A percentile compares a stretch with the other conserved stretches of the same genome.
These are phyloP conservation scores for Hypotaenidia okinawae DNA, from an alignment of 2,797 vertebrate genomes.

Conservation along the genomic window DNA sequence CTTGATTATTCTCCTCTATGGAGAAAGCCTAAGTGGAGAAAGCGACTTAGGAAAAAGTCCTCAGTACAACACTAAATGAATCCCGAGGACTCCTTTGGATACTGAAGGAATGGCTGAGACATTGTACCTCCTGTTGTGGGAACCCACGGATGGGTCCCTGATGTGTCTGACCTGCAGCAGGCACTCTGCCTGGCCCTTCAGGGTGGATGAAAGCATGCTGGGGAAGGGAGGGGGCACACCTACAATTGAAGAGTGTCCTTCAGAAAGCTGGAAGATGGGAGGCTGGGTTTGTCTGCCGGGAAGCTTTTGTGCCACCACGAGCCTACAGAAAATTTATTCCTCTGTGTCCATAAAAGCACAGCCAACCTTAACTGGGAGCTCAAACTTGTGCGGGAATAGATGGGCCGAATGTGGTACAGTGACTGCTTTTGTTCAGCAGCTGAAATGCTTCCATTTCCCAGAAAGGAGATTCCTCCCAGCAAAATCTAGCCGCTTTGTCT, in stretches of 20 bases:
- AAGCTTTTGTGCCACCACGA: not conserved
- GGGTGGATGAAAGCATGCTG: accelerated
- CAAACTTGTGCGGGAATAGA: not conserved
- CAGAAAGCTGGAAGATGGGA: not conserved
- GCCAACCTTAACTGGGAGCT: not conserved
- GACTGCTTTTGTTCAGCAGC: not conserved
- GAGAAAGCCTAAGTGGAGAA: too few relatives aligned
- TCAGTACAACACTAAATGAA: not conserved
- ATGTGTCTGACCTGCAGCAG: not conserved
- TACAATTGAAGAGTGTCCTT: not conserved
- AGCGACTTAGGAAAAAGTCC: not conserved
- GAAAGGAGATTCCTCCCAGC: not conserved
- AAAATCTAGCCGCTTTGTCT: not conserved
- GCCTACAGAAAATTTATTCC: not conserved
- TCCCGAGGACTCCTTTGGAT: not conserved
- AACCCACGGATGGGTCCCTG: not conserved
- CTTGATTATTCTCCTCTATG: not conserved
- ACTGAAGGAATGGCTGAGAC: not conserved
- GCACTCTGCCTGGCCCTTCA: not conserved
- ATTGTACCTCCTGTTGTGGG: not conserved
- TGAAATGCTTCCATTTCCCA: not conserved
- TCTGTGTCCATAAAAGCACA: not conserved
- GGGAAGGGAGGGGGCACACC: accelerated
- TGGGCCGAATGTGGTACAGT: not conserved
- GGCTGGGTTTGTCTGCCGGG: not conserved